Evolutionary conservation across 2,888 invertebrate species (phyloP).

Genomic region (Ellobium chinense): DNA sequence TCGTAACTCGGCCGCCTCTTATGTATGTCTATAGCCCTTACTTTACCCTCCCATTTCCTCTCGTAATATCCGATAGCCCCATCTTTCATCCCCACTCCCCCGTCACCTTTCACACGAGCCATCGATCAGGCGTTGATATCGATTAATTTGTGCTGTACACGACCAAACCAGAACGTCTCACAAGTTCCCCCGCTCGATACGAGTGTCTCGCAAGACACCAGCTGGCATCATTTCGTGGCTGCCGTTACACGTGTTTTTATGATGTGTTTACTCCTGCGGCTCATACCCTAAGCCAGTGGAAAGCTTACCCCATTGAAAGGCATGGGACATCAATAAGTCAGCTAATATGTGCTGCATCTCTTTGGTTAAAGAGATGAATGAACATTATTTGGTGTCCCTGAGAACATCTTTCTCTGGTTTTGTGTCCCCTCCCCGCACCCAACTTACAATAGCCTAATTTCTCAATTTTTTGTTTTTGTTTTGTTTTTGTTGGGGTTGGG

Average conservation of each 20-base stretch:
- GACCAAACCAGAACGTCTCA: background rate
- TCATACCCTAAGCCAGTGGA: too few relatives aligned
- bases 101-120: background rate
- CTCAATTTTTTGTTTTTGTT: too few relatives aligned
- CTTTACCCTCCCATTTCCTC: background rate
- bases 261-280: background rate
- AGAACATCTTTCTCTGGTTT: too few relatives aligned
- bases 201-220: slow-evolving; percentile 2
- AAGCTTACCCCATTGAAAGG: too few relatives aligned
- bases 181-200: too few relatives aligned
- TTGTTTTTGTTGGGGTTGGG: too few relatives aligned
- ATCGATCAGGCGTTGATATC: background rate
- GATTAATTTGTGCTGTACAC: slow-evolving; percentile 12
- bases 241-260: background rate
- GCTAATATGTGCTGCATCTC: too few relatives aligned
- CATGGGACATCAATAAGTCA: too few relatives aligned
- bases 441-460: too few relatives aligned
- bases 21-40: background rate
- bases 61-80: background rate
- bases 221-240: background rate
- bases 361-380: too few relatives aligned
- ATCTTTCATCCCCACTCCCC: background rate
- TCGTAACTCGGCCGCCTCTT: background rate
- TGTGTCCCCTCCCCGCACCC: too few relatives aligned
- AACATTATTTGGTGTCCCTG: too few relatives aligned